Evolutionary conservation across 2,888 invertebrate species (phyloP), one percentile per base, ranked within the genome.

Genomic region (Netelia inedita): DNA sequence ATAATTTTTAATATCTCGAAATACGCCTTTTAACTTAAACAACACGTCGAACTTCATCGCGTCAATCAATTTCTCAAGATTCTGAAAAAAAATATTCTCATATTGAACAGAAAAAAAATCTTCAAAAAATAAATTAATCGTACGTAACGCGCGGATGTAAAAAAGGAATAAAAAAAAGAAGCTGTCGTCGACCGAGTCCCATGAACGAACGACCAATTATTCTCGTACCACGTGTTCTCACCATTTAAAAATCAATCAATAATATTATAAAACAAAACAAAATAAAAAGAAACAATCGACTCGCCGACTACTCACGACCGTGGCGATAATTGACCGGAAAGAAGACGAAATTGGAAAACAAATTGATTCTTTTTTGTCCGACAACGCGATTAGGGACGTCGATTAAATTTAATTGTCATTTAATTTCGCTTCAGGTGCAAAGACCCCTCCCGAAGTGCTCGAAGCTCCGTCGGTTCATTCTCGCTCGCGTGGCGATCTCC

Each of bases 351-450:
- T 71, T 72, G 71, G 55, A 63, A 57, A 28, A 71, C 57, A 23
- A 73, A 79, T 53, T 68, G 14, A 78, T 53, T 79, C 41, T 28
- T 65, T 23, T 41, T 11, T 16, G 14, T 50, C 11, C 3, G 43
- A 50, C 16, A 57, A 23, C 57, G n/a, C 43, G 19, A 41, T 21
- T 23, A 55, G 66, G 61, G 23, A 35, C 46, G 50, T 61, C 21
- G 50, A 68, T 74, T 46, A 68, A 57, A 19, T 82, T 63, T 50
- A 55, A 84, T 81, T 53, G 73, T 80, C 43, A 76, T 75, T 72
- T 66, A 35, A 83, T 80, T 61, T 43, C 53, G 28, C 43, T 63
- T 74, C 35, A 55, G 57, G 61, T 69, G 69, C 57, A 46, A 75
- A 79, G 69, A 65, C 55, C 76, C 57, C 21, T 6, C 50, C 53